Evolutionary conservation across 1,140 invertebrate genomes (phyloP), one percentile per base, ranked within the genome.

Genomic region (Drosophila insularis): DNA sequence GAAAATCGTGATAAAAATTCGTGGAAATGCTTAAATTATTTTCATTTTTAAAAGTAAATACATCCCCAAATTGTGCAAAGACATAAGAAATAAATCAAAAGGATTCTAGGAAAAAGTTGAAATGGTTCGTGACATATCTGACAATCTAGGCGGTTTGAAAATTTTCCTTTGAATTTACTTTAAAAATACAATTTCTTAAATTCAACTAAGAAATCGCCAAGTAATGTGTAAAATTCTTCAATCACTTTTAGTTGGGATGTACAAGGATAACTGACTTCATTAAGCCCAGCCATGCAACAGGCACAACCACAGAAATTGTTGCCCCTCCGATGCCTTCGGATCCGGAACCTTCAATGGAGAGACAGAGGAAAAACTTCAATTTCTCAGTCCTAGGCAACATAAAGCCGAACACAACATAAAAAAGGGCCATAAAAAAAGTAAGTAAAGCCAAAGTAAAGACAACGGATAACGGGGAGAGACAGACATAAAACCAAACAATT

Each of bases 401-500:
- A 35, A 50, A 50, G 43, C 43, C 43, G 64, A 74, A 78, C 78
- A 85, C 81, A 85, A 85, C 86, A 58, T 58, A 78, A 63, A 59
- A 68, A 56, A 68, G 27, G 17, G 23, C 55, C 27, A 72, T 54
- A 74, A 71, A 55, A 72, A 37, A 78, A 78, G 75, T 78, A 71
- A 68, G 75, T 75, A 71, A 50, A 50, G 55, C 55, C 14, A 58
- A 58, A 58, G 55, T 58, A 58, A 68, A 75, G 61, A 74, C 69
- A 65, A 79, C 60, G 63, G 50, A 58, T 61, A 70, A 70, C 50
- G 75, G 68, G 79, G 50, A 37, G 37, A 63, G 81, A 79, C 81
- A 71, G 31, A 76, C 76, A 89, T 89, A 89, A 87, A 87, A 82
- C 72, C 84, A 78, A 87, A 87, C 82, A 87, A 87, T 89, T 89